Conservation (phyloP, 2,888 invertebrate genomes). For the Drosophila neotestacea region DNA sequence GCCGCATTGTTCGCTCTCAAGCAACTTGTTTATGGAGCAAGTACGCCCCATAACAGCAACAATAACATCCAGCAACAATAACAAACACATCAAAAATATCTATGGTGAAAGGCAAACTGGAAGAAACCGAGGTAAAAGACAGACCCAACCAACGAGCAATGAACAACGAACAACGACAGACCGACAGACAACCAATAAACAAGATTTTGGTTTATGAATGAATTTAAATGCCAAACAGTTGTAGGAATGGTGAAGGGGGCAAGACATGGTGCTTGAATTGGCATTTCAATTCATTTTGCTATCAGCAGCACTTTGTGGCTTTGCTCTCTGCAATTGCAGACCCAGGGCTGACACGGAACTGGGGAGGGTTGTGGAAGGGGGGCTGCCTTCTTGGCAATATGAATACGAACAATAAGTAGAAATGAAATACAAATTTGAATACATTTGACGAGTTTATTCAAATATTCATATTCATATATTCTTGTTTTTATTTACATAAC, state of each 20-base stretch:
- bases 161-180: too few species aligned
- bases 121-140: conserved; percentile 27
- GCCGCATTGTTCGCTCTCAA: conserved; percentile 32
- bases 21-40: conserved; percentile 63
- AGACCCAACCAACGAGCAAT: background rate
- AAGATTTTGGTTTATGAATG: conserved; percentile 77
- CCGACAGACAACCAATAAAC: conserved; percentile 63
- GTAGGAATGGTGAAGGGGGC: background rate
- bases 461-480: conserved; percentile 22
- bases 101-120: conserved; percentile 65
- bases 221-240: conserved; percentile 57
- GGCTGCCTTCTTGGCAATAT: conserved; percentile 20
- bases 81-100: conserved; percentile 20
- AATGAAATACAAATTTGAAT: conserved; percentile 42
- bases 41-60: conserved; percentile 32
- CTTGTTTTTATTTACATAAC: conserved; percentile 1
- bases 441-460: conserved; percentile 28
- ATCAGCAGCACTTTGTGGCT: conserved; percentile 58
- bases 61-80: conserved; percentile 30
- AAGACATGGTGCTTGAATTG: conserved; percentile 37
- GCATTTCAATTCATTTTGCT: conserved; percentile 62
- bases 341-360: background rate
- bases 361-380: background rate
- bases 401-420: conserved; percentile 33
- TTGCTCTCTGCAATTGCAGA: conserved; percentile 24